Evolutionary conservation across 1,140 invertebrate genomes (phyloP), one percentile per base, ranked within the genome.

Genomic region (Protaetia brevitarsis): DNA sequence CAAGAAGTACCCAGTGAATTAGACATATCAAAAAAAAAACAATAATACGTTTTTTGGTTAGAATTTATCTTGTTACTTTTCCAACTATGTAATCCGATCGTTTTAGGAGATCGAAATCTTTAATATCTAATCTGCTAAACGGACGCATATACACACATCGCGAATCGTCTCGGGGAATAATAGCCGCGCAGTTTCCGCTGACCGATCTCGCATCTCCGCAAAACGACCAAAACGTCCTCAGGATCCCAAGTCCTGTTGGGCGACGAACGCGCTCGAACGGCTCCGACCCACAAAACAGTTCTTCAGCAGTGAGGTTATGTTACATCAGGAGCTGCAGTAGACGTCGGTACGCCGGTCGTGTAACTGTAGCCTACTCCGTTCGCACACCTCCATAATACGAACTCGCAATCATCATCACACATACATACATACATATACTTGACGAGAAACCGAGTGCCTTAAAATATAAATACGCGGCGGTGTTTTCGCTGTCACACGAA

Each of bases 241-340:
- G 41, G 41, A 51, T 51, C 41, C 26, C 11, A 23, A 23, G 41
- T 51, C 19, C 41, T 51, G 41, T 51, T 51, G 41, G 41, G 41
- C 26, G 41, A 51, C 41, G 41, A 51, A 51, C 26, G 41, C 41
- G 7, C 41, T 51, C 41, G 41, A 51, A 51, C 26, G 19, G 41
- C 41, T 23, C 41, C 41, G 41, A 51, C 41, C 41, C 26, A 51
- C 41, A 51, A 51, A 51, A 11, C 41, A 51, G 41, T 51, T 51
- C 41, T 51, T 51, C 41, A 51, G 41, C 41, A 51, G 34, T 37
- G 41, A 51, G 41, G 41, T 51, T 51, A 51, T 51, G 41, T 51
- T 51, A 51, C 41, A 51, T 51, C 41, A 51, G 41, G 26, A 51
- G 41, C 19, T 23, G 41, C 26, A 51, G 41, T 34, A 34, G 8